Evolutionary conservation across 2,113 vertebrate species (phyloP), one percentile per base, ranked within the genome.

Genomic region (Riparia riparia): DNA sequence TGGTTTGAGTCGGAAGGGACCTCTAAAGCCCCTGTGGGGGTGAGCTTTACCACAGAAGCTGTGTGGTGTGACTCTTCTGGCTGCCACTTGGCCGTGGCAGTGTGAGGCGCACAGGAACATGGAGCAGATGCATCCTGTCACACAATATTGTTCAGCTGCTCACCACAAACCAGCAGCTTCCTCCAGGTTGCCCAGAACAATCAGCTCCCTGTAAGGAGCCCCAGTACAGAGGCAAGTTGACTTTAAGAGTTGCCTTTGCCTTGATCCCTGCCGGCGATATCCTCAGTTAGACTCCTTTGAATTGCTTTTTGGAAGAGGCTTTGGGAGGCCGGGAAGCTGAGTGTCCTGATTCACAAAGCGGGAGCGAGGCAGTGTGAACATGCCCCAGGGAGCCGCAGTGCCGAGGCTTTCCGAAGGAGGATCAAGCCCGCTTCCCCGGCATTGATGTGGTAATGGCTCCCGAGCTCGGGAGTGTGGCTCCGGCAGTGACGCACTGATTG

Each of bases 401-500:
- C 73, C 37, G 10, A 2, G 16, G 90, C 82, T 76, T 37, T 77
- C 74, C 77, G 90, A 41, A 50, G 84, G 82, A 93, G 63, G 86
- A 90, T 84, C 89, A 26, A 88, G 94, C 51, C 88, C 87, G 45
- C 74, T 94, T 80, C 42, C 68, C 79, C 1, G 0, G 21, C 94
- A 95, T 61, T 90, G 96, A 92, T 92, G 95, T 94, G 95, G 82
- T 57, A 50, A 79, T 53, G 86, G 58, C 63, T 92, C 61, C 78
- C 61, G 28, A 45, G 47, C 78, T 49, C 9, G 64, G 82, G 15
- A 82, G 74, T 29, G 85, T 61, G 90, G 88, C 96, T 65, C 66
- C 20, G 45, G 28, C 90, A 37, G 7, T 65, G 95, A 65, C 47
- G 53, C 70, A 56, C 70, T 61, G 95, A 90, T 92, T 4, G 49